Conservation (phyloP, 2,797 vertebrate species). For the Sylvia borin region DNA sequence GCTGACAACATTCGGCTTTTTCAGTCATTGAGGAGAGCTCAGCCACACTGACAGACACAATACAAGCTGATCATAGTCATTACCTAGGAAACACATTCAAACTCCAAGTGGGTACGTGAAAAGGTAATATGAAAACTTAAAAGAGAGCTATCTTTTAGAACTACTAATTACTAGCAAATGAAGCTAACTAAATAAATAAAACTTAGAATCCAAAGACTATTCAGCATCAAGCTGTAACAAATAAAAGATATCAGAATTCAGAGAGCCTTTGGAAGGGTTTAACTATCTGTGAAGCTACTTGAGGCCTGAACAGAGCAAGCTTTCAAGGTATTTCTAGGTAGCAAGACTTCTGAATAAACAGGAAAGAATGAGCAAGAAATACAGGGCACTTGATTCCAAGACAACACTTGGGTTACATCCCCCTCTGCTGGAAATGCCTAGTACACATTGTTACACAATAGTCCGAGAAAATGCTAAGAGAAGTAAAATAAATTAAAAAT, state of each 20-base stretch:
- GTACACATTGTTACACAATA: neutral
- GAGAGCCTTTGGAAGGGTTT: neutral
- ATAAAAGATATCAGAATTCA: neutral
- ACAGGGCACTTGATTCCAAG: neutral
- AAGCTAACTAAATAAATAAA: neutral
- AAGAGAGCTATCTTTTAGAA: neutral
- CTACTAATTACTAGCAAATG: neutral
- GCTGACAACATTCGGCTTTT: neutral
- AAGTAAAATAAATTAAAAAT: neutral
- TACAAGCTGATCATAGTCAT: neutral
- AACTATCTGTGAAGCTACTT: neutral
- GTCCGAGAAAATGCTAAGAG: neutral
- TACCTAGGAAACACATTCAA: neutral
- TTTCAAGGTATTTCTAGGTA: neutral
- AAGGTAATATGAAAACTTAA: neutral
- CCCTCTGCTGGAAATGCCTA: constrained; percentile 36
- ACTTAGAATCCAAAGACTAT: neutral
- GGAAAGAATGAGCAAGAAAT: neutral
- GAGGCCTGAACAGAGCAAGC: neutral
- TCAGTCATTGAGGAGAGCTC: neutral
- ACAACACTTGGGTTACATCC: neutral
- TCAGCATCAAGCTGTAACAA: neutral
- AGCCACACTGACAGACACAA: neutral
- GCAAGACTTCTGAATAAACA: neutral
- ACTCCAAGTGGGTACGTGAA: neutral